Conservation (phyloP, 2,113 vertebrate genomes). For the Mixornis gularis region DNA sequence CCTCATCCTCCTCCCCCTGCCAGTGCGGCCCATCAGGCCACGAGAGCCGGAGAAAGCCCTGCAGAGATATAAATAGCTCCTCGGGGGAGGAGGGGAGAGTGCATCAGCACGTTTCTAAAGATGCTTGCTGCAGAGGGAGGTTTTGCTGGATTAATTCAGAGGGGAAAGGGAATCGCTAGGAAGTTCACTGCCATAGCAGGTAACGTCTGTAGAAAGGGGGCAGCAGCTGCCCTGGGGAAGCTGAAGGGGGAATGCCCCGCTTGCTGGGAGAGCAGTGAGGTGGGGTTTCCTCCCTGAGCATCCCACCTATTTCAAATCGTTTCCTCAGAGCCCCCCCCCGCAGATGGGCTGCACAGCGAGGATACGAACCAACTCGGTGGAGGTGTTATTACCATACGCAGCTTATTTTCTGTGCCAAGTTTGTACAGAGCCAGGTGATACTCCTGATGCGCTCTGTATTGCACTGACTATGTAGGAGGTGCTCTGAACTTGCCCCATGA, state of each 20-base stretch:
- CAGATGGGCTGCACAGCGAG: neutral
- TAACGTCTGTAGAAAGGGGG: neutral
- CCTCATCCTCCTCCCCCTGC: neutral
- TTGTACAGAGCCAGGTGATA: neutral
- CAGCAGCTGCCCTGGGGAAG: neutral
- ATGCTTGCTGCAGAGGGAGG: conserved; percentile 36
- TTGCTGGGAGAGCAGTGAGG: neutral
- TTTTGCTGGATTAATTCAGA: neutral
- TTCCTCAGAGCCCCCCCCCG: neutral
- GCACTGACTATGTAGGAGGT: neutral
- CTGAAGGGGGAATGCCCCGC: neutral
- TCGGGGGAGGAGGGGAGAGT: neutral
- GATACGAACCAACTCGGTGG: neutral
- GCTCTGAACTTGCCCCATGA: neutral
- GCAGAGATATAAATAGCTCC: conserved; percentile 61
- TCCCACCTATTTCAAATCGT: neutral
- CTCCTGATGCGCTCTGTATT: neutral
- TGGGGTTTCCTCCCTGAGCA: neutral
- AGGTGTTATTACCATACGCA: neutral
- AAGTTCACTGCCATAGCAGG: neutral
- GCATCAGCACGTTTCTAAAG: conserved; percentile 41
- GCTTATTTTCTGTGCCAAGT: neutral
- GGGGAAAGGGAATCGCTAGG: neutral
- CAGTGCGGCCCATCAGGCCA: neutral
- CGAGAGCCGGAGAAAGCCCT: conserved; percentile 43